Percentiles rank a stretch among this genome's conserved stretches.
phyloP scores from a whole-genome alignment of 2,888 invertebrate genomes.

The Folsomia manolachei region DNA sequence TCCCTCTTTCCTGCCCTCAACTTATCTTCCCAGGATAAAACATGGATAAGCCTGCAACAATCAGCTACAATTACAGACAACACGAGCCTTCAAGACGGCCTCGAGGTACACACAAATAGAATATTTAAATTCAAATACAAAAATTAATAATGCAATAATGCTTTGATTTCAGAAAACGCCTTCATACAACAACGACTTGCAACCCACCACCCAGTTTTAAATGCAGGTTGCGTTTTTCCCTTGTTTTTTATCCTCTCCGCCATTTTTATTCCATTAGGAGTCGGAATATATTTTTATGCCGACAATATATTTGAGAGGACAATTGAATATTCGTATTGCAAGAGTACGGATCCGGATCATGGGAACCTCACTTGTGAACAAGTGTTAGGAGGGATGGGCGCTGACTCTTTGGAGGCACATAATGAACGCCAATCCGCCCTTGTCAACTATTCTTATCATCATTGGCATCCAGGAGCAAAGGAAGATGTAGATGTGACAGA shows the following conservation, averaged over 20 bases:
- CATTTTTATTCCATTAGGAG: constrained; percentile 24
- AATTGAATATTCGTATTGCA: constrained; percentile 22
- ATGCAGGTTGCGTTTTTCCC: constrained; percentile 18
- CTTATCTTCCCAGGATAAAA: no score
- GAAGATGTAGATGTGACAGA: not conserved
- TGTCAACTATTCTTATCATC: no score
- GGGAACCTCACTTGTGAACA: not conserved
- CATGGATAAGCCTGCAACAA: no score
- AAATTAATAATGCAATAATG: not conserved
- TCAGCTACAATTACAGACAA: not conserved
- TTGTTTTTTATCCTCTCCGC: constrained; percentile 17
- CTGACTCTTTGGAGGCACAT: constrained; percentile 1
- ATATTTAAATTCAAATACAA: not conserved
- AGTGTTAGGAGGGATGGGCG: not conserved
- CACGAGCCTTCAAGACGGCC: not conserved
- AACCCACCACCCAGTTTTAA: constrained; percentile 18
- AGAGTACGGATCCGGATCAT: constrained; percentile 16
- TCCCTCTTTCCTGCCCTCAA: no score
- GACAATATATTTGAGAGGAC: constrained; percentile 25
- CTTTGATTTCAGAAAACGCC: constrained; percentile 17
- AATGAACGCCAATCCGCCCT: not conserved
- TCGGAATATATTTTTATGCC: constrained; percentile 29
- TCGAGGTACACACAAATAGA: not conserved
- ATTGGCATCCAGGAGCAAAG: no score
- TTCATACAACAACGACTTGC: constrained; percentile 29